phyloP scores from a whole-genome alignment of 2,888 invertebrate species.

The Apamea sordens region DNA sequence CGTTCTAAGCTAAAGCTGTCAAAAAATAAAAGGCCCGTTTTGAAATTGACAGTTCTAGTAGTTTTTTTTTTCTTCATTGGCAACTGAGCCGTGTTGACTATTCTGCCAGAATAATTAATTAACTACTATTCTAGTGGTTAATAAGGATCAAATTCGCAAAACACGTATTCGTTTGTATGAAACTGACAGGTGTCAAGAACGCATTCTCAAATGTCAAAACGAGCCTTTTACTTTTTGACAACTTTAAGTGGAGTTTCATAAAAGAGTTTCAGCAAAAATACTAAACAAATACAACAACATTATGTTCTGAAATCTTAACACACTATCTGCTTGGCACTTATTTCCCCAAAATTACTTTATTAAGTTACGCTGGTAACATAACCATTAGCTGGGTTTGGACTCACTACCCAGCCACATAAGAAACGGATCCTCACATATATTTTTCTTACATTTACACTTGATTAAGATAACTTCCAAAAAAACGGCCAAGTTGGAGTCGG shows the following conservation, averaged over 20 bases:
- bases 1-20: background rate
- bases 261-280: background rate
- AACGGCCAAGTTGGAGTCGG: background rate
- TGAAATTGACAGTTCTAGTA: too few relatives aligned
- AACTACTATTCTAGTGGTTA: too few relatives aligned
- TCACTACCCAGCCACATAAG: background rate
- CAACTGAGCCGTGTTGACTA: too few relatives aligned
- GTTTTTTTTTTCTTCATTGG: too few relatives aligned
- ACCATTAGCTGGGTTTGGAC: background rate
- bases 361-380: background rate
- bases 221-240: too few relatives aligned
- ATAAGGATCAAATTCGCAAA: too few relatives aligned
- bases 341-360: background rate
- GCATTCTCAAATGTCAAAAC: too few relatives aligned
- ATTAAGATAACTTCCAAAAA: background rate
- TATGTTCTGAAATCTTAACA: background rate
- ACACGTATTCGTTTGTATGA: too few relatives aligned
- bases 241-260: background rate
- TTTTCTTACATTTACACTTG: background rate
- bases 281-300: background rate
- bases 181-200: too few relatives aligned
- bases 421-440: background rate
- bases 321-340: too few relatives aligned
- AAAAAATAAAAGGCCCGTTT: too few relatives aligned
- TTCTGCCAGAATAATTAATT: too few relatives aligned